These are phyloP conservation scores for Picus viridis DNA, from an alignment of 2,797 vertebrate genomes.

Conservation along the genomic window DNA sequence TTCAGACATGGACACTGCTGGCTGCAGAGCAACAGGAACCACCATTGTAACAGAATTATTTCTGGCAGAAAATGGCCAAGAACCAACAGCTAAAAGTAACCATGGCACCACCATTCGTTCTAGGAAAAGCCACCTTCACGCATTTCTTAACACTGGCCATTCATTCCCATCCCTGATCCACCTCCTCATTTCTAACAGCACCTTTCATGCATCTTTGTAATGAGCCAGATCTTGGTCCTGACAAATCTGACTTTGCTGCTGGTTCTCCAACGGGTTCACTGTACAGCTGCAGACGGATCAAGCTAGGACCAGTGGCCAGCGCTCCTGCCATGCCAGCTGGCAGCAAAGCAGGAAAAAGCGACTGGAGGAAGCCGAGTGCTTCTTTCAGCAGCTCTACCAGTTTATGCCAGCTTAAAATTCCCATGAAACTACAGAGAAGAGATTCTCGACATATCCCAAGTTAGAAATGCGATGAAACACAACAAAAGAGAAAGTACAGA, in stretches of 20 bases:
- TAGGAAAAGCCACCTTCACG: neutral
- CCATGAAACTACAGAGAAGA: rapidly evolving
- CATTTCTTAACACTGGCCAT: neutral
- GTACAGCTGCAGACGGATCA: neutral
- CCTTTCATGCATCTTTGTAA: neutral
- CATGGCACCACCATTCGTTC: neutral
- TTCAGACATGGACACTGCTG: neutral
- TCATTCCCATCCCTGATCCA: neutral
- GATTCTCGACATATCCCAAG: neutral
- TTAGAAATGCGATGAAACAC: neutral
- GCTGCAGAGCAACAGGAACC: neutral
- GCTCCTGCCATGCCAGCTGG: neutral
- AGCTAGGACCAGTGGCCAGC: neutral
- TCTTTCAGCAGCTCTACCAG: neutral
- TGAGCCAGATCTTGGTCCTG: neutral
- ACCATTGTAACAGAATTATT: neutral
- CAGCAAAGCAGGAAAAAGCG: neutral
- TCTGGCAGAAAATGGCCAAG: neutral
- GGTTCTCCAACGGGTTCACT: neutral
- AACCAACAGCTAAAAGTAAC: neutral
- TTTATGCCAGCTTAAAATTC: neutral
- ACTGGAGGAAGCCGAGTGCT: neutral
- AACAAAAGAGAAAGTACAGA: neutral
- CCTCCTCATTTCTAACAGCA: neutral
- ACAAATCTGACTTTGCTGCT: neutral